Percentiles rank a stretch among this genome's conserved stretches.
Conservation (phyloP, 2,888 invertebrate genomes). For the Tipula vernalis region DNA sequence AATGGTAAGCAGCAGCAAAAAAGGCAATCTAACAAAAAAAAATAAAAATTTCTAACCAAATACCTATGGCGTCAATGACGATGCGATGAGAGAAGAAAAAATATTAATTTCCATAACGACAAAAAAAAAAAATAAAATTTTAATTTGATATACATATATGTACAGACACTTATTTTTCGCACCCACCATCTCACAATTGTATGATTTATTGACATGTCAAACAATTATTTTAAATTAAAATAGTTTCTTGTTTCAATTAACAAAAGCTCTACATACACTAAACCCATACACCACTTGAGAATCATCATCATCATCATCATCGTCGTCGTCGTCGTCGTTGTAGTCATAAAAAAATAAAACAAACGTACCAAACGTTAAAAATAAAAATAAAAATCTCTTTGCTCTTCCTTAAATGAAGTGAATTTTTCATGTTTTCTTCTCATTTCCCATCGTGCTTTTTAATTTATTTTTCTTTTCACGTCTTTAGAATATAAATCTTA, state of each 20-base stretch:
- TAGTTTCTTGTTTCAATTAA: constrained; percentile 4
- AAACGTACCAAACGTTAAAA: neutral
- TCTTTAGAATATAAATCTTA: constrained; percentile 4
- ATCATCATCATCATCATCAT: neutral
- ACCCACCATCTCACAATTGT: neutral
- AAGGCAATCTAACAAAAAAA: neutral
- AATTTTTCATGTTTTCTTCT: neutral
- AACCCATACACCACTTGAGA: neutral
- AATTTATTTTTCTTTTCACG: neutral
- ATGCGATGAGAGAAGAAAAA: neutral
- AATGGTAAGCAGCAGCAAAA: neutral
- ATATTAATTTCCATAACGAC: neutral
- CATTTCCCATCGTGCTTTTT: neutral
- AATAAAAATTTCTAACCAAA: neutral
- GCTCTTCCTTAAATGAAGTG: neutral
- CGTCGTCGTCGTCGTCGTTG: neutral
- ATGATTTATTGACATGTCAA: constrained; percentile 4
- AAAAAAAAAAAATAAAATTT: neutral
- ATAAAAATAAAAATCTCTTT: neutral
- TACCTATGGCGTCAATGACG: neutral
- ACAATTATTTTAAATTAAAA: constrained; percentile 4
- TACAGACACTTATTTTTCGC: neutral
- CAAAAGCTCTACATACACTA: neutral
- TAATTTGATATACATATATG: neutral
- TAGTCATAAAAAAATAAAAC: neutral